phyloP scores from a whole-genome alignment of 2,113 vertebrate genomes.

The Capreolus pygargus region DNA sequence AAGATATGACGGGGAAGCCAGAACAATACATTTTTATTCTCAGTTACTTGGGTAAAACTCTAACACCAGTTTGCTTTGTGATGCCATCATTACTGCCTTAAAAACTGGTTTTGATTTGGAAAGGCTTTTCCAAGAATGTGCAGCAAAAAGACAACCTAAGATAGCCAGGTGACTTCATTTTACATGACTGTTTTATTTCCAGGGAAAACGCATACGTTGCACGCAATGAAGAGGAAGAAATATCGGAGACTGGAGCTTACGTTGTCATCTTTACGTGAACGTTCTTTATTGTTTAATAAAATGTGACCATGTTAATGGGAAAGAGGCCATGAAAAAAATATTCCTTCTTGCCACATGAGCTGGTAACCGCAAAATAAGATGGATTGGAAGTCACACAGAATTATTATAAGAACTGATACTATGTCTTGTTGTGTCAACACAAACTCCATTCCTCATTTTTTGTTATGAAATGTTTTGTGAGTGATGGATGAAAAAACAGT shows the following conservation, averaged over 20 bases:
- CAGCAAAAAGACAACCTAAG: background rate
- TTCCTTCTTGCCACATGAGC: background rate
- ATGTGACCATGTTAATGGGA: background rate
- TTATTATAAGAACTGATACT: background rate
- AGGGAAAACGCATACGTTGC: background rate
- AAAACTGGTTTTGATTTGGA: background rate
- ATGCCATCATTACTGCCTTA: background rate
- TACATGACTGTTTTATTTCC: background rate
- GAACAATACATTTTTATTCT: background rate
- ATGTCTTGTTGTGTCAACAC: background rate
- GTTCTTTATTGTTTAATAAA: background rate
- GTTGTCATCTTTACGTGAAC: background rate
- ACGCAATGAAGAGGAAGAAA: background rate
- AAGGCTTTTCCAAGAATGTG: background rate
- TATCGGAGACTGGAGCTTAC: background rate
- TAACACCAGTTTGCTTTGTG: background rate
- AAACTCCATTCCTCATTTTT: background rate
- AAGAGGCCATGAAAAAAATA: background rate
- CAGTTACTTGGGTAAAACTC: background rate
- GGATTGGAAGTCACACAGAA: background rate
- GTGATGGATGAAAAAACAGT: background rate
- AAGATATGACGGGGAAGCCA: accelerated
- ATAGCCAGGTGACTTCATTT: background rate
- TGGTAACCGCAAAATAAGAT: background rate
- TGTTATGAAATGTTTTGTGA: background rate